Evolutionary conservation across 2,888 invertebrate genomes (phyloP), one percentile per base, ranked within the genome.

Genomic region (Lasioglossum pauxillum): DNA sequence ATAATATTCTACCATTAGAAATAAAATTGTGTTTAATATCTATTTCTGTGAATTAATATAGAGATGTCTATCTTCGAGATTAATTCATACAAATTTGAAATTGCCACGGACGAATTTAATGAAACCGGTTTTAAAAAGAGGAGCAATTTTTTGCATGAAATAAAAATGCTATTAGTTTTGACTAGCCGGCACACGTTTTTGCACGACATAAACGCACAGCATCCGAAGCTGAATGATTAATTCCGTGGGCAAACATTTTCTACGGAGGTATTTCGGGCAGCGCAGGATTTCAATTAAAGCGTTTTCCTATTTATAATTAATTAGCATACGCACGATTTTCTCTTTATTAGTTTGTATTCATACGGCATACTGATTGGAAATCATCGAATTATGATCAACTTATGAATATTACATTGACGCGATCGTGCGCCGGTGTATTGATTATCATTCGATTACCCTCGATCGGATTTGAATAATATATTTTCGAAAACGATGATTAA

Each of bases 341-440:
- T 67, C 67, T 67, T 19, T 19, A 60, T 27, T 27, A 27, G 60
- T 19, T 64, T 67, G 35, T 4, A 69, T 69, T 38, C 67, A 67
- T 67, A 69, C 19, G 38, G 69, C 23, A 38, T 12, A 8, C 35
- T 38, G 69, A 38, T 35, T 69, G 38, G 38, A 38, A 69, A 38
- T 72, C 72, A 44, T 72, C 72, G n/a, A 27, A 44, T 44, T 38
- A 27, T 44, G 23, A 38, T 35, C 69, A 38, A 69, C 23, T 38
- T 69, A 69, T 69, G 69, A 69, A 69, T 69, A 69, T 69, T 69
- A 69, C 69, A 69, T 69, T 23, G 38, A 38, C 38, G 10, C 10
- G 38, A 38, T 23, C 1, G 38, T 38, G 35, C 38, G 38, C 10
- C 8, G 3, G 23, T 8, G 38, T 69, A 38, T 38, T 38, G 38